Conservation (phyloP, 2,113 vertebrate species). For the Tichodroma muraria region DNA sequence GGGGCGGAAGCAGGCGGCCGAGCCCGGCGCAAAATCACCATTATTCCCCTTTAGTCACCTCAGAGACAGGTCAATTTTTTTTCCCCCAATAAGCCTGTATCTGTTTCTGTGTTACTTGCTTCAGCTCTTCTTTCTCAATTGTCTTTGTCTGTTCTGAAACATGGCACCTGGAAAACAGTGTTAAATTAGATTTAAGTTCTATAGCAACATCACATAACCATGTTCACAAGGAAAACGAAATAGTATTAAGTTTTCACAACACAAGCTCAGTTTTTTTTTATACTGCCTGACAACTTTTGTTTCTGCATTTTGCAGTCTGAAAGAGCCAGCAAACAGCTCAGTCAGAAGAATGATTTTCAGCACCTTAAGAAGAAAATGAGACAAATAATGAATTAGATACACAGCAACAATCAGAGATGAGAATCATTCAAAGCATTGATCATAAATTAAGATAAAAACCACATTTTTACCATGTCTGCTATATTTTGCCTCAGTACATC, state of each 20-base stretch:
- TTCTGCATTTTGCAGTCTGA: not conserved
- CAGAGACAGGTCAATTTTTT: constrained; percentile 97
- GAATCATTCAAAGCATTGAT: not conserved
- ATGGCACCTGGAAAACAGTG: constrained; percentile 82
- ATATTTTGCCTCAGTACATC: not conserved
- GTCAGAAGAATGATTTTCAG: not conserved
- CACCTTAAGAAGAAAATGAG: not conserved
- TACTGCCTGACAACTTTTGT: not conserved
- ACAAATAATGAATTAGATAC: not conserved
- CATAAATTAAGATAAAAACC: not conserved
- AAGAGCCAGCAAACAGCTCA: not conserved
- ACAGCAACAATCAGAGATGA: not conserved
- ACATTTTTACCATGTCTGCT: not conserved
- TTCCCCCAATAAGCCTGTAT: constrained; percentile 83
- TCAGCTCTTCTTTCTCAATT: constrained; percentile 75
- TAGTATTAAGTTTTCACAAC: not conserved
- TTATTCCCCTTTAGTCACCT: constrained; percentile 99
- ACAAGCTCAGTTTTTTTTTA: not conserved
- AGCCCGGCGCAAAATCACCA: constrained; percentile 99
- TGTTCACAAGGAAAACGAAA: not conserved
- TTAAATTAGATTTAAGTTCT: not conserved
- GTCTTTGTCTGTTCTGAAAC: constrained; percentile 81
- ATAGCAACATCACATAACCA: not conserved
- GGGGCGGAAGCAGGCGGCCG: constrained; percentile 99
- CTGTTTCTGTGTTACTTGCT: constrained; percentile 69